Evolutionary conservation across 2,113 vertebrate species (phyloP), one percentile per base, ranked within the genome.

Genomic region (Colaptes auratus): DNA sequence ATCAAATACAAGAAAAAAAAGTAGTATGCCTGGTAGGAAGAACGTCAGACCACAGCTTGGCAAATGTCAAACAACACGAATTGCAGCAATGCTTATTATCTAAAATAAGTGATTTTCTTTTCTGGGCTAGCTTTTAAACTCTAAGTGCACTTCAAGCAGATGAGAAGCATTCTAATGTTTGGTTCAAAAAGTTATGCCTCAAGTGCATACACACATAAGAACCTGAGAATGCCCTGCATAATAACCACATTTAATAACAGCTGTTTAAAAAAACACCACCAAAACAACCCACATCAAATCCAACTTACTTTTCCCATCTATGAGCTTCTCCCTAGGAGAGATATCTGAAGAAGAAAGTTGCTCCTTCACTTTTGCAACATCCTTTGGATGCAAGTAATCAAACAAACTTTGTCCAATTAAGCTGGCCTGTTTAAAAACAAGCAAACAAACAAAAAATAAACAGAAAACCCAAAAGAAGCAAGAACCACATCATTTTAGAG

Each of bases 311-410:
- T 98, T 99, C 94, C 98, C 98, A 93, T 99, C 98, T 69, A 99
- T 92, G 21, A 99, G 98, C 59, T 98, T 98, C 96, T 99, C 98
- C 56, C 98, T 98, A 15, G 98, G 98, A 10, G 98, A 98, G 59
- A 98, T 44, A 42, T 99, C 99, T 1, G 98, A 98, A 44, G 98
- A 98, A 4, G 98, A 99, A 65, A 99, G 98, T 81, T 99, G 98
- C 89, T 99, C 99, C 95, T 99, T 99, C 65, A 99, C 98, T 98
- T 99, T 99, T 84, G 98, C 98, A 79, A 99, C 98, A 95, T 99
- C 99, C 95, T 99, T 99, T 36, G 98, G 99, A 95, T 99, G 99
- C 33, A 99, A 97, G 86, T 98, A 99, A 96, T 99, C 98, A 98
- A 99, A 99, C 66, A 99, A 97, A 86, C 98, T 99, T 95, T 99